phyloP scores from a whole-genome alignment of 2,113 vertebrate species.

The Oxygymnocypris stewartii region DNA sequence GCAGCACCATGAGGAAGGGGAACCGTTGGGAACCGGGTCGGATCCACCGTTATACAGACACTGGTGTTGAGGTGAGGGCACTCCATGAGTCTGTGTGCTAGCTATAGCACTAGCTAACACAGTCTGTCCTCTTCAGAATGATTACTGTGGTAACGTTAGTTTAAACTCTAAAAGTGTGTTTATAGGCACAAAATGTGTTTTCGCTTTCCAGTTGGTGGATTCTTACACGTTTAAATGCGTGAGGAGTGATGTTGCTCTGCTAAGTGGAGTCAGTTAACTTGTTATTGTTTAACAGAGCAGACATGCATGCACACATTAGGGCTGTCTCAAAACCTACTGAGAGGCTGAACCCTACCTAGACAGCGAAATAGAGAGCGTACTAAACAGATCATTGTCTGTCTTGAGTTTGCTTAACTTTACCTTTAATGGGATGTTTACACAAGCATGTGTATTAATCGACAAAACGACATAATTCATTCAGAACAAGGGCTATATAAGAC shows the following conservation, averaged over 20 bases:
- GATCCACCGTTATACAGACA: conserved; percentile 81
- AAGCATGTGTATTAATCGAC: background rate
- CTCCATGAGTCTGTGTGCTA: conserved; percentile 78
- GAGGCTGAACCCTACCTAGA: background rate
- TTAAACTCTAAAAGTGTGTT: background rate
- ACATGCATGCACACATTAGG: background rate
- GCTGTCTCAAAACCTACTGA: background rate
- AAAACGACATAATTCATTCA: background rate
- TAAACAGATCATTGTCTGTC: background rate
- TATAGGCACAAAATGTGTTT: background rate
- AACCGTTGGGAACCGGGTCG: conserved; percentile 83
- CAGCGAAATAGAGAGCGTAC: background rate
- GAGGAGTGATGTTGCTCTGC: background rate
- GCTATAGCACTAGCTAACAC: background rate
- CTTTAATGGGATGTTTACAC: background rate
- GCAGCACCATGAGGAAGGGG: conserved; percentile 95
- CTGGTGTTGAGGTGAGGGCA: conserved; percentile 88
- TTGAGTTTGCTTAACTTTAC: background rate
- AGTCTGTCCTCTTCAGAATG: background rate
- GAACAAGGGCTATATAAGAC: background rate
- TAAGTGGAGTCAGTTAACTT: background rate
- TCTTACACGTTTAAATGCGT: background rate
- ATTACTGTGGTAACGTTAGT: background rate
- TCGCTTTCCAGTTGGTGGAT: too few species aligned
- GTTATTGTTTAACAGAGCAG: background rate